A percentile compares a stretch with the other conserved stretches of the same genome.
Conservation (phyloP, 2,888 invertebrate genomes). For the Eubasilissa splendida region DNA sequence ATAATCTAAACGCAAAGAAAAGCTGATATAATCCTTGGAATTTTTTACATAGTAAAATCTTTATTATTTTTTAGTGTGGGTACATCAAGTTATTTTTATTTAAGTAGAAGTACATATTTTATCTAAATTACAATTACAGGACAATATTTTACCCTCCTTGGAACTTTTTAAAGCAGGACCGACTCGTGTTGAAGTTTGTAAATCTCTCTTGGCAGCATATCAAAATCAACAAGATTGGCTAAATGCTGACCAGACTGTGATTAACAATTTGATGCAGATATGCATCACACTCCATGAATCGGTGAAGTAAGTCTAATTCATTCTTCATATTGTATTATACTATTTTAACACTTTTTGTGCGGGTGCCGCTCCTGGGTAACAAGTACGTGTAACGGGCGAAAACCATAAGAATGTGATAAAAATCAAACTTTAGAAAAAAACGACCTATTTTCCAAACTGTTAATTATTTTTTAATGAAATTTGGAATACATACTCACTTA, state of each 20-base stretch:
- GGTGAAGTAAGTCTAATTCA: constrained; percentile 80
- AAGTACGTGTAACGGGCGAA: too few relatives aligned
- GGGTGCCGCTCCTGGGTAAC: too few relatives aligned
- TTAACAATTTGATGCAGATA: constrained; percentile 90
- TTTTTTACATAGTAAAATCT: background rate
- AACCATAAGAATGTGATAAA: too few relatives aligned
- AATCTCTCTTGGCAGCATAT: constrained; percentile 81
- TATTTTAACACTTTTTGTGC: too few relatives aligned
- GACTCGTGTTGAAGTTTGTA: constrained; percentile 87
- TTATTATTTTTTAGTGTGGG: background rate
- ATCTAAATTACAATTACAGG: constrained; percentile 68
- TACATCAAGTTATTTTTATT: background rate
- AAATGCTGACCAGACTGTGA: constrained; percentile 88
- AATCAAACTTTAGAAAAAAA: too few relatives aligned
- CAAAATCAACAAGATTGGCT: constrained; percentile 66
- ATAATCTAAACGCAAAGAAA: background rate
- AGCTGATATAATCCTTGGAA: background rate
- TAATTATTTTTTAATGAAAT: too few relatives aligned
- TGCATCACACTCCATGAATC: constrained; percentile 94
- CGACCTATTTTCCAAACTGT: too few relatives aligned
- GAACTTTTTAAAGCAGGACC: constrained; percentile 92
- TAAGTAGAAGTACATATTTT: background rate
- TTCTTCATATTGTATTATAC: background rate
- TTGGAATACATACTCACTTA: too few relatives aligned
- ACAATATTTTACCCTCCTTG: constrained; percentile 91